A percentile compares a stretch with the other conserved stretches of the same genome.
Evolutionary conservation across 2,113 vertebrate species (phyloP).

Genomic region (Eptesicus fuscus): DNA sequence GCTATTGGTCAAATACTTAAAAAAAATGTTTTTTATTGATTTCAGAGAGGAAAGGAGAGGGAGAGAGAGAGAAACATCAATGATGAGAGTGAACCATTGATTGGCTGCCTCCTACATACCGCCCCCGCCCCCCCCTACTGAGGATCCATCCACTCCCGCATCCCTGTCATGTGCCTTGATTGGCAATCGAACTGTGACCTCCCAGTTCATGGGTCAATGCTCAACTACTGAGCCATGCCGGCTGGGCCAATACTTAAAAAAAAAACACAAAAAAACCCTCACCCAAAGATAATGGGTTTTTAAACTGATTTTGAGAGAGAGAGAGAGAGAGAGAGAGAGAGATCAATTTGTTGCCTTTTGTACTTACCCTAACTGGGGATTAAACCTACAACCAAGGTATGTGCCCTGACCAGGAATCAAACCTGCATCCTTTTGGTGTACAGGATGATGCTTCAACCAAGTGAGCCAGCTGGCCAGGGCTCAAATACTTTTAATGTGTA

Average conservation of each 20-base stretch:
- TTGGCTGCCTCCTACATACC: too few relatives aligned
- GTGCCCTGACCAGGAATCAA: background rate
- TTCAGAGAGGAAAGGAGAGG: too few relatives aligned
- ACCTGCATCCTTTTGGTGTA: background rate
- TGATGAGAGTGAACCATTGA: too few relatives aligned
- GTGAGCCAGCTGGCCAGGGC: background rate
- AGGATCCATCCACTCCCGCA: too few relatives aligned
- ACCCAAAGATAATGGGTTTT: background rate
- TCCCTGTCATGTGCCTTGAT: too few relatives aligned
- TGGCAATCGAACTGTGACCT: too few relatives aligned
- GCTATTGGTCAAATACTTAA: slow-evolving; percentile 1
- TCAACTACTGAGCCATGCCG: too few relatives aligned
- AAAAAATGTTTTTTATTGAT: background rate
- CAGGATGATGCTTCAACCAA: background rate
- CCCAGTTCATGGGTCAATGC: too few relatives aligned
- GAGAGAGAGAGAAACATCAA: too few relatives aligned
- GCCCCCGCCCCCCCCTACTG: too few relatives aligned
- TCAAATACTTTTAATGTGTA: background rate
- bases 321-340: background rate
- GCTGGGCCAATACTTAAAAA: too few relatives aligned
- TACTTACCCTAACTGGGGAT: background rate
- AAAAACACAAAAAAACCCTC: background rate
- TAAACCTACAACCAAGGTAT: background rate
- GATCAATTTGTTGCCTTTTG: background rate
- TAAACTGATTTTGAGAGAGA: background rate